Evolutionary conservation across 2,888 invertebrate species (phyloP).

Genomic region (Ariolimax columbianus): DNA sequence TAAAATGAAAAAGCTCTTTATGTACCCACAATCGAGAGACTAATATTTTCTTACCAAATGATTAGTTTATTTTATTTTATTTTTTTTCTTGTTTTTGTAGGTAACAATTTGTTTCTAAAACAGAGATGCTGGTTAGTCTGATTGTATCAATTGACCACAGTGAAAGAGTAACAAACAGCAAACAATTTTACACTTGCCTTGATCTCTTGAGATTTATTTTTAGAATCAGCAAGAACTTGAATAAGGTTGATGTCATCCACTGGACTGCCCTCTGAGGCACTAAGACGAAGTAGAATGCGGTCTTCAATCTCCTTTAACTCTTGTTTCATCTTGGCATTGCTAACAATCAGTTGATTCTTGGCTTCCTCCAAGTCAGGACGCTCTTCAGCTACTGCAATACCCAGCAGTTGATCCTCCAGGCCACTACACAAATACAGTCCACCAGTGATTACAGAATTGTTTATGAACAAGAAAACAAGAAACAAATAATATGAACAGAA

Average conservation of each 20-base stretch:
- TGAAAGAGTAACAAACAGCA: no score
- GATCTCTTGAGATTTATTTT: constrained; percentile 79
- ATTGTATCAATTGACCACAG: no score
- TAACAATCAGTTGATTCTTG: constrained; percentile 83
- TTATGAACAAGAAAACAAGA: not conserved
- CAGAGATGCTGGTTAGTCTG: no score
- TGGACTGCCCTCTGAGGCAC: constrained; percentile 84
- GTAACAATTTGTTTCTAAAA: no score
- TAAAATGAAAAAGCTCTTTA: no score
- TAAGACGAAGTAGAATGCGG: constrained; percentile 77
- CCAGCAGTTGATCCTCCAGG: constrained; percentile 79
- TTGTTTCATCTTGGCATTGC: constrained; percentile 86
- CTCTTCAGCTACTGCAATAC: constrained; percentile 79
- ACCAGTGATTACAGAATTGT: not conserved
- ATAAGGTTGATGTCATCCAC: constrained; percentile 89
- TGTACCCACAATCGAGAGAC: no score
- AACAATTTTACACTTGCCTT: constrained; percentile 61
- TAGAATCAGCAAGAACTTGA: constrained; percentile 81
- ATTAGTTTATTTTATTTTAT: no score
- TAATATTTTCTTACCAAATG: no score
- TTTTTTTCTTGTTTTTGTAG: no score
- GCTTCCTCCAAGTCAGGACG: constrained; percentile 80
- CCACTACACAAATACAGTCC: constrained; percentile 72
- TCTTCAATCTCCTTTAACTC: constrained; percentile 85
- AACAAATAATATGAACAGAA: no score